These are phyloP conservation scores for Ochropacha duplaris DNA, from an alignment of 2,888 invertebrate species.

Conservation along the genomic window DNA sequence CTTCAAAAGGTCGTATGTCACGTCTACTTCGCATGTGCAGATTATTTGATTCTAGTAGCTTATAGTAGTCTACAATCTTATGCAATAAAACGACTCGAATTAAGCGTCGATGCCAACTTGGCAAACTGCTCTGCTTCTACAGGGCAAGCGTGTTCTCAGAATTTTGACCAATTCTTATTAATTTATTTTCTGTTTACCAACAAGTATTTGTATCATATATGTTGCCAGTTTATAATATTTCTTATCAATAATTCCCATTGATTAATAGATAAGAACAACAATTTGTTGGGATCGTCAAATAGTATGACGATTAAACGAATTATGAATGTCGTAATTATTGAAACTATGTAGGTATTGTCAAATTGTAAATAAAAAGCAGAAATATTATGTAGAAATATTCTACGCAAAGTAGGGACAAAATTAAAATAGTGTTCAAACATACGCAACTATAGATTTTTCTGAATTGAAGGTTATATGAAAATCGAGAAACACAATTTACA, in stretches of 20 bases:
- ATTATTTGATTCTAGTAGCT: slow-evolving; percentile 4
- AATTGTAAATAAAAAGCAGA: too few relatives aligned
- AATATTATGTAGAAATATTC: too few relatives aligned
- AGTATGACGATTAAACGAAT: too few relatives aligned
- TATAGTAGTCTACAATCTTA: slow-evolving; percentile 25
- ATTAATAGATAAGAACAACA: background rate
- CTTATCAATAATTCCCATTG: background rate
- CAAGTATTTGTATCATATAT: too few relatives aligned
- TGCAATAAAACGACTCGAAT: slow-evolving; percentile 42
- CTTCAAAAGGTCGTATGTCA: background rate
- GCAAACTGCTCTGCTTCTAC: slow-evolving; percentile 27
- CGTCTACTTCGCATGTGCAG: background rate
- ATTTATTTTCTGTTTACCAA: slow-evolving; percentile 12
- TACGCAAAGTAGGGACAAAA: background rate
- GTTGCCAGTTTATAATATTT: slow-evolving; percentile 13
- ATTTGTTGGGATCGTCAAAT: background rate
- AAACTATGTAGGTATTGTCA: background rate
- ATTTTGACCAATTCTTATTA: slow-evolving; percentile 45
- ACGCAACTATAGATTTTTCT: background rate
- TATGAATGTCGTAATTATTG: background rate
- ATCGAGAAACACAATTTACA: slow-evolving; percentile 12
- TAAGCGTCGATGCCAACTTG: slow-evolving; percentile 48
- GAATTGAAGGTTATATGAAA: slow-evolving; percentile 16
- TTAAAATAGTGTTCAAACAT: background rate
- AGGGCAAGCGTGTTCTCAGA: slow-evolving; percentile 34